These are phyloP conservation scores for Epizoanthus stellaris DNA, from an alignment of 92 coral and sea anemone species.

Conservation along the genomic window DNA sequence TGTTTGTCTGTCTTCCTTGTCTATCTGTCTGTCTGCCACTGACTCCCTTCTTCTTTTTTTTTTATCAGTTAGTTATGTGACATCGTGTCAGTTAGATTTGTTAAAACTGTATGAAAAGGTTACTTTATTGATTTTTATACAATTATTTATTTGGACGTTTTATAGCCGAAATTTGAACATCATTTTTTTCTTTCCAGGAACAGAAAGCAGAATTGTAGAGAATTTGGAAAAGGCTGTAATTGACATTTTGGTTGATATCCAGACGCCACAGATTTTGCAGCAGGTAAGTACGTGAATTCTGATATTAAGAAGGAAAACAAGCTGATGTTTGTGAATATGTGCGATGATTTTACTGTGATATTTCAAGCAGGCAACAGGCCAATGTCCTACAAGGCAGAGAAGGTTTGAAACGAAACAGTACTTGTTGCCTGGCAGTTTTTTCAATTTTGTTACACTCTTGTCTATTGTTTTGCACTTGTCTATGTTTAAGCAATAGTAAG, in stretches of 20 bases:
- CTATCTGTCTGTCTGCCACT: background rate
- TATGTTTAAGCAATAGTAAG: too few relatives aligned
- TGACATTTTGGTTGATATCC: slow-evolving; percentile 85
- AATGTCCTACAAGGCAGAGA: too few relatives aligned
- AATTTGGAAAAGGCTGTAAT: slow-evolving; percentile 61
- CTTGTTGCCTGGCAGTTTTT: too few relatives aligned
- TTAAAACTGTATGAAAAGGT: too few relatives aligned
- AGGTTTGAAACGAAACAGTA: too few relatives aligned
- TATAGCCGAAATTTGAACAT: background rate
- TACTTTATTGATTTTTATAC: too few relatives aligned
- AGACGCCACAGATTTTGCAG: slow-evolving; percentile 89
- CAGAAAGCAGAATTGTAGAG: slow-evolving; percentile 57
- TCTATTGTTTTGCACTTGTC: too few relatives aligned
- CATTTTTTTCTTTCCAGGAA: slow-evolving; percentile 29
- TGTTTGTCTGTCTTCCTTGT: background rate
- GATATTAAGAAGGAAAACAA: background rate
- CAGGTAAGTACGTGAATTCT: slow-evolving; percentile 49
- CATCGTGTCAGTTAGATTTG: background rate
- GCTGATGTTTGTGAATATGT: background rate
- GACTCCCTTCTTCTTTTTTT: background rate
- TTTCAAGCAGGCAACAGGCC: too few relatives aligned
- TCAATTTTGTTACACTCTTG: too few relatives aligned
- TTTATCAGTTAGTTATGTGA: background rate
- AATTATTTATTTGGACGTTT: background rate
- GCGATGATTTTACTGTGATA: background rate